These are phyloP conservation scores for Lochmaea crataegi DNA, from an alignment of 2,888 invertebrate species.

Conservation along the genomic window DNA sequence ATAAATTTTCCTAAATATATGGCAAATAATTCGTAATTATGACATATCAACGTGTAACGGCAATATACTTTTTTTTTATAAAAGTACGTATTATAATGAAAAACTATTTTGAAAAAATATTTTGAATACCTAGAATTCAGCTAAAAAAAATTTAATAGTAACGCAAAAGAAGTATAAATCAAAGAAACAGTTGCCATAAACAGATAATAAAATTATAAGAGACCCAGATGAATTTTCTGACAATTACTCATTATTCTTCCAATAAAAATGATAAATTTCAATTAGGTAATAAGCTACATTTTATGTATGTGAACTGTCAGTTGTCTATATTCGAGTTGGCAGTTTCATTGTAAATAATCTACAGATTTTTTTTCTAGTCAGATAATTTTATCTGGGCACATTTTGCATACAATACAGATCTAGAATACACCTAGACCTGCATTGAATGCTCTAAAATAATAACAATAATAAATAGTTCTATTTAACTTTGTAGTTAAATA, in stretches of 20 bases:
- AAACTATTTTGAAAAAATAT: slow-evolving; percentile 36
- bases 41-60: slow-evolving; percentile 32
- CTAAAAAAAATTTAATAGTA: slow-evolving; percentile 16
- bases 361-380: background rate
- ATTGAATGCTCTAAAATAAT: background rate
- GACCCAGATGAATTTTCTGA: background rate
- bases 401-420: background rate
- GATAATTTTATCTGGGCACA: background rate
- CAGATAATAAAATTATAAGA: background rate
- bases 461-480: background rate
- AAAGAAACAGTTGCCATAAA: background rate
- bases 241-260: background rate
- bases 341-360: no score
- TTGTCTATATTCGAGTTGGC: no score
- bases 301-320: no score
- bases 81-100: slow-evolving; percentile 13
- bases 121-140: slow-evolving; percentile 27
- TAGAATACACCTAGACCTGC: background rate
- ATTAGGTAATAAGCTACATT: no score
- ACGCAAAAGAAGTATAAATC: background rate
- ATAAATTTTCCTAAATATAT: background rate
- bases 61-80: slow-evolving; percentile 32
- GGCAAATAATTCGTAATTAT: slow-evolving; percentile 31
- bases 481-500: slow-evolving; percentile 6
- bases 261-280: no score